Percentiles rank a stretch among this genome's conserved stretches.
These are phyloP conservation scores for Crambe crambe DNA, from an alignment of 37 sponge, comb jelly and placozoan species.

Conservation along the genomic window DNA sequence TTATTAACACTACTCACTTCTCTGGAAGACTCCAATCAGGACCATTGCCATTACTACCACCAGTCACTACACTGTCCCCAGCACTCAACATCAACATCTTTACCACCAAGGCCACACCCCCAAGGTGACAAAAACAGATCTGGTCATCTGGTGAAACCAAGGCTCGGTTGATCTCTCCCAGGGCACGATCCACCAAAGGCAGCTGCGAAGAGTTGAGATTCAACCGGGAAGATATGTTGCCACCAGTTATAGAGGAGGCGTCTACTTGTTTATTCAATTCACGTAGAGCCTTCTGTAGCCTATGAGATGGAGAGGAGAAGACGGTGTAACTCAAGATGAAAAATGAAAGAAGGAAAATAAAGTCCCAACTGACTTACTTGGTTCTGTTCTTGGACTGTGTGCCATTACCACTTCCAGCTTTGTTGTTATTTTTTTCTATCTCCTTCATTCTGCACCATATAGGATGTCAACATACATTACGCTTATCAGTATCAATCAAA, in stretches of 20 bases:
- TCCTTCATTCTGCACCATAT: slow-evolving; percentile 13
- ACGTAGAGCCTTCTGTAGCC: slow-evolving; percentile 39
- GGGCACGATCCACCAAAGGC: slow-evolving; percentile 40
- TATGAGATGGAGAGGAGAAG: background rate
- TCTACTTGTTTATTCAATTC: slow-evolving; percentile 56
- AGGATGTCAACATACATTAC: background rate
- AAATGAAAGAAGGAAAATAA: too few relatives aligned
- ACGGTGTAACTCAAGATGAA: too few relatives aligned
- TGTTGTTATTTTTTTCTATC: background rate
- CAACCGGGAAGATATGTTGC: background rate
- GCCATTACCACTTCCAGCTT: background rate
- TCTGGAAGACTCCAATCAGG: slow-evolving; percentile 9
- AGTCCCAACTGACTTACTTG: background rate
- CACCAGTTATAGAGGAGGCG: background rate
- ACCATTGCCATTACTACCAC: background rate
- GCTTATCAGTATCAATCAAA: slow-evolving; percentile 11
- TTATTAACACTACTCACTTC: slow-evolving; percentile 20
- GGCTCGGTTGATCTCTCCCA: slow-evolving; percentile 51
- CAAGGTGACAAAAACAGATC: slow-evolving; percentile 58
- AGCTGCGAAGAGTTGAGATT: slow-evolving; percentile 8
- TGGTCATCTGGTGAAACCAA: slow-evolving; percentile 16
- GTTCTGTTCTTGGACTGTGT: background rate
- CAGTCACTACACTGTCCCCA: background rate
- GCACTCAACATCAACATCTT: slow-evolving; percentile 16
- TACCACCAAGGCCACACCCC: slow-evolving; percentile 43